These are phyloP conservation scores for Talpa occidentalis DNA, from an alignment of 2,113 vertebrate species.

Conservation along the genomic window DNA sequence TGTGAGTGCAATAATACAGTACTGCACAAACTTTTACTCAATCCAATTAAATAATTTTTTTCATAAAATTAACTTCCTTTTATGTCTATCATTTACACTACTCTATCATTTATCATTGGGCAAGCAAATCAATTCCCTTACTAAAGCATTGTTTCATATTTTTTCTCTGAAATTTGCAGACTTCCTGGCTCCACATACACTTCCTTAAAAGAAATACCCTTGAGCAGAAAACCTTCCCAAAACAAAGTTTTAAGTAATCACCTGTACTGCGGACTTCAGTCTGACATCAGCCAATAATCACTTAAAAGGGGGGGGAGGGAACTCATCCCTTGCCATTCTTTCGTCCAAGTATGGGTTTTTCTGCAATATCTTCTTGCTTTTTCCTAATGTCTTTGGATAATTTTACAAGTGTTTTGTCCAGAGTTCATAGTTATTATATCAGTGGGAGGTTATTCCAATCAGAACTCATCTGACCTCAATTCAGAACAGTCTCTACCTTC, in stretches of 20 bases:
- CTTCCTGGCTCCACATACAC: not conserved
- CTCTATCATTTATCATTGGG: constrained; percentile 23
- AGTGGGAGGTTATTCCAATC: not conserved
- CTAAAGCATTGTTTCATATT: not conserved
- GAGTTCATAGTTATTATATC: not conserved
- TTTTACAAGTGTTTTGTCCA: constrained; percentile 9
- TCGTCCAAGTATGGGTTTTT: too few relatives aligned
- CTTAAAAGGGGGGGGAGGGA: not conserved
- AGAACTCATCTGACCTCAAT: not conserved
- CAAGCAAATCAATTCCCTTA: not conserved
- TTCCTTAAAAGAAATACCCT: not conserved
- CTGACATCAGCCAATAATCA: not conserved
- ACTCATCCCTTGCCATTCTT: not conserved
- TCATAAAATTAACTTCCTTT: constrained; percentile 56
- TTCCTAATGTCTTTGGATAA: not conserved
- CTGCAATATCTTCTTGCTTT: too few relatives aligned
- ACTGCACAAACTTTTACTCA: not conserved
- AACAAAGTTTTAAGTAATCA: not conserved
- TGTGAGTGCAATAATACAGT: not conserved
- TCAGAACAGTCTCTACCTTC: not conserved
- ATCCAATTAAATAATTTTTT: constrained; percentile 7
- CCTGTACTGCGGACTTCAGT: not conserved
- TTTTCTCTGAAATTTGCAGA: not conserved
- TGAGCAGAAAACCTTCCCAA: not conserved
- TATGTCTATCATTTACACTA: constrained; percentile 55